Evolutionary conservation across 2,797 vertebrate genomes (phyloP).

Genomic region (Molossus alvarezi): DNA sequence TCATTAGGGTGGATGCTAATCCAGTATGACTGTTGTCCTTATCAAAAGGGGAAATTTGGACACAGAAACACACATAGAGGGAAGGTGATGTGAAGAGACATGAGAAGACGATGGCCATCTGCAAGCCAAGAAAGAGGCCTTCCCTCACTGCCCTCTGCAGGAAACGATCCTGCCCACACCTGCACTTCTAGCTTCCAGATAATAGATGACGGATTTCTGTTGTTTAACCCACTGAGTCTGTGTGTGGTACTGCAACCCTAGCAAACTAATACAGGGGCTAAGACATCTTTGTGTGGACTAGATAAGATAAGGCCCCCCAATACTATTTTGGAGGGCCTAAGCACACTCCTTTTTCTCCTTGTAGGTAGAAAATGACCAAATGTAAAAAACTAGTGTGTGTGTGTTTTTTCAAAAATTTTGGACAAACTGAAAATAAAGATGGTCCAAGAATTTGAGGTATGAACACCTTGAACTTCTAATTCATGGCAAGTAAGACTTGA

Average conservation of each 20-base stretch:
- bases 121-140: neutral
- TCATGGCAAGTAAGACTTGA: constrained; percentile 7
- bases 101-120: neutral
- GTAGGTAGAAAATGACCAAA: constrained; percentile 5
- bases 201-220: neutral
- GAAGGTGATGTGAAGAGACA: neutral
- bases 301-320: neutral
- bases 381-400: neutral
- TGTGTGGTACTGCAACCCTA: neutral
- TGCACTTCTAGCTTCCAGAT: neutral
- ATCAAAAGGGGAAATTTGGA: neutral
- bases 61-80: neutral
- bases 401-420: constrained; percentile 31
- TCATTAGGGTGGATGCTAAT: neutral
- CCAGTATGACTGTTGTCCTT: neutral
- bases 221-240: neutral
- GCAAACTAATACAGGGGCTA: neutral
- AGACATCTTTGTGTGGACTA: neutral
- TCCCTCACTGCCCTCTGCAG: neutral
- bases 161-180: neutral
- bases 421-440: constrained; percentile 37
- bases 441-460: neutral
- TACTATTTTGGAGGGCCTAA: neutral
- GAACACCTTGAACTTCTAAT: neutral
- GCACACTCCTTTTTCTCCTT: neutral